These are phyloP conservation scores for Melanerpes formicivorus DNA, from an alignment of 2,113 vertebrate species.

Conservation along the genomic window DNA sequence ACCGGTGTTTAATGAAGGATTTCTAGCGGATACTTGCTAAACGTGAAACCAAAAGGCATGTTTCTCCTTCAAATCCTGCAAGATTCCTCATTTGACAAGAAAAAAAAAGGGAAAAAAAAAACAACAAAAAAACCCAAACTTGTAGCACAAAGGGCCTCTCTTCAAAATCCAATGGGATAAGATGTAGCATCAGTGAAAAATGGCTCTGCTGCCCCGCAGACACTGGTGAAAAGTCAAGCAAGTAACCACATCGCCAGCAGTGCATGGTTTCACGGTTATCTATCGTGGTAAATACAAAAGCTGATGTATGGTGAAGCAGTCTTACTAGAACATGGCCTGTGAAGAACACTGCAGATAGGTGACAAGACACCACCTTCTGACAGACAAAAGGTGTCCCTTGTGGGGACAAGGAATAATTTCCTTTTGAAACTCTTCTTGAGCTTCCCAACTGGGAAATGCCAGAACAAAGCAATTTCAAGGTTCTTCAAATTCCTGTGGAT, in stretches of 20 bases:
- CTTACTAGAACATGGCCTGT: neutral
- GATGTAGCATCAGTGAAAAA: neutral
- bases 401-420: neutral
- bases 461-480: neutral
- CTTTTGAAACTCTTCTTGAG: neutral
- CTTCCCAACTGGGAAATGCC: neutral
- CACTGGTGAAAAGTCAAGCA: neutral
- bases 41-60: neutral
- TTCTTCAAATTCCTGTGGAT: neutral
- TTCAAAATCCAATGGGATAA: neutral
- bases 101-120: neutral
- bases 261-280: neutral
- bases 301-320: neutral
- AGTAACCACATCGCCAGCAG: neutral
- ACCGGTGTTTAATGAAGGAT: neutral
- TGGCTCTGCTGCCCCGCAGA: neutral
- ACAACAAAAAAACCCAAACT: no score
- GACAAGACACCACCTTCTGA: neutral
- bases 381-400: neutral
- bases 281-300: neutral
- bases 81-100: neutral
- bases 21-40: neutral
- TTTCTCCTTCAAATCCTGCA: neutral
- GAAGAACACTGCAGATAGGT: neutral
- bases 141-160: neutral